Conservation (phyloP, 1,140 invertebrate genomes). For the Bemisia tabaci region DNA sequence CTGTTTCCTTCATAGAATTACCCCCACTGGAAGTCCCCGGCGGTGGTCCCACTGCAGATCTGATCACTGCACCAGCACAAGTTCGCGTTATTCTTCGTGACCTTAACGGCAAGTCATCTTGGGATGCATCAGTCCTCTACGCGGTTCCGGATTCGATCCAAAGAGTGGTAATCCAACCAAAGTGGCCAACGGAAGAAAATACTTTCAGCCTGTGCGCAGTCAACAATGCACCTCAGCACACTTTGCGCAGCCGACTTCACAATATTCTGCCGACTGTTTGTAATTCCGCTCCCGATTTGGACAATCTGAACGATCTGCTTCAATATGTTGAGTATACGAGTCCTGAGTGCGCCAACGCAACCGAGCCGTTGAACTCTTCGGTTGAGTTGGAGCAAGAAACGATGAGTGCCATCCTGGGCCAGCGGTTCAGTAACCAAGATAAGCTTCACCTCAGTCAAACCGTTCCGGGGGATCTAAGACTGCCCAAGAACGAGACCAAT, state of each 20-base stretch:
- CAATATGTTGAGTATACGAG: slow-evolving; percentile 84
- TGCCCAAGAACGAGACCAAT: slow-evolving; percentile 19
- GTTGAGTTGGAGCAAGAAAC: slow-evolving; percentile 58
- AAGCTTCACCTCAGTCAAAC: background rate
- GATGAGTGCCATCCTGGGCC: slow-evolving; percentile 67
- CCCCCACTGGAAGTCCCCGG: slow-evolving; percentile 71
- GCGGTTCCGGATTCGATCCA: slow-evolving; percentile 39
- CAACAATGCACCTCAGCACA: slow-evolving; percentile 38
- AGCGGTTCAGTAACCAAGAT: slow-evolving; percentile 33
- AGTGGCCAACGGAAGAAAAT: slow-evolving; percentile 12
- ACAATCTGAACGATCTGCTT: slow-evolving; percentile 86
- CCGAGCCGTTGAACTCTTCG: slow-evolving; percentile 37
- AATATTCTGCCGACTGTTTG: slow-evolving; percentile 64
- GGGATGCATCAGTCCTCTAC: slow-evolving; percentile 86
- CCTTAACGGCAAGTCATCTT: slow-evolving; percentile 90
- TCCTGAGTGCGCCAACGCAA: slow-evolving; percentile 69
- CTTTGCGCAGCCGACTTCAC: slow-evolving; percentile 51
- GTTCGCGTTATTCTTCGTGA: slow-evolving; percentile 76
- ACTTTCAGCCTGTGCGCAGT: slow-evolving; percentile 17
- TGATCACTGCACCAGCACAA: slow-evolving; percentile 37
- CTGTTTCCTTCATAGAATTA: slow-evolving; percentile 84
- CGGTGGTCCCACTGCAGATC: slow-evolving; percentile 65
- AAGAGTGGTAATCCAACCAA: background rate
- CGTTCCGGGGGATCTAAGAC: background rate
- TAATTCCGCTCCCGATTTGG: slow-evolving; percentile 73